Evolutionary conservation across 2,888 invertebrate genomes (phyloP), one percentile per base, ranked within the genome.

Genomic region (Nemoura dubitans): DNA sequence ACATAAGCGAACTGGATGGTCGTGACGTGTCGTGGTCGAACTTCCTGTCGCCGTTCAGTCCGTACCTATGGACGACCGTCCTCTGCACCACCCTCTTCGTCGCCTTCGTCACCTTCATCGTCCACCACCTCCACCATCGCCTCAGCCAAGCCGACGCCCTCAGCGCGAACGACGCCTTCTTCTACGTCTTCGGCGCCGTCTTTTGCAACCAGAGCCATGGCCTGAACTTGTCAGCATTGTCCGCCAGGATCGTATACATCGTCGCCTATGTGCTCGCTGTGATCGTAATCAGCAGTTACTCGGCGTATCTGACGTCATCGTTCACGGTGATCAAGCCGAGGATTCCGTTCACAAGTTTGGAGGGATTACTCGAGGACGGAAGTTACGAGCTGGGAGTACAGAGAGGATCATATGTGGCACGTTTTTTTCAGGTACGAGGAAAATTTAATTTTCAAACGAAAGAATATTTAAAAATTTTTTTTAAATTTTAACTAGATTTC

Each of bases 211-310:
- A 86, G 84, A 27, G 27, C 7, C n/a, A 82, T 14, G 42, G 1
- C 7, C 78, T 7, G 80, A 86, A 59, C 21, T 83, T 83, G 0
- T 21, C 14, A 59, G 76, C 86, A 2, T 76, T 28, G 59, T 86
- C 86, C 28, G 28, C n/a, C 27, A 81, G 86, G n/a, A 29, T 86
- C 29, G 86, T 86, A 36, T 59, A 76, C 76, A n/a, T 86, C 29
- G 30, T 83, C 21, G 36, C 30, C n/a, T 86, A 86, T 76, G 26
- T 86, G 5, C 36, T 76, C 7, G 86, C 76, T 0, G 83, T 86
- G 76, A n/a, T 86, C 30, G 36, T 86, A 0, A 43, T 86, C 42
- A 80, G 86, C 83, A 86, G 83, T 3, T 86, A 86, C 83, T 86
- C 83, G 0, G 86, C 86, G n/a, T 76, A 76, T 25, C 83, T 86